Base-by-base conservation (phyloP, 2,113 vertebrate species). In the Pluvianellus socialis region DNA sequence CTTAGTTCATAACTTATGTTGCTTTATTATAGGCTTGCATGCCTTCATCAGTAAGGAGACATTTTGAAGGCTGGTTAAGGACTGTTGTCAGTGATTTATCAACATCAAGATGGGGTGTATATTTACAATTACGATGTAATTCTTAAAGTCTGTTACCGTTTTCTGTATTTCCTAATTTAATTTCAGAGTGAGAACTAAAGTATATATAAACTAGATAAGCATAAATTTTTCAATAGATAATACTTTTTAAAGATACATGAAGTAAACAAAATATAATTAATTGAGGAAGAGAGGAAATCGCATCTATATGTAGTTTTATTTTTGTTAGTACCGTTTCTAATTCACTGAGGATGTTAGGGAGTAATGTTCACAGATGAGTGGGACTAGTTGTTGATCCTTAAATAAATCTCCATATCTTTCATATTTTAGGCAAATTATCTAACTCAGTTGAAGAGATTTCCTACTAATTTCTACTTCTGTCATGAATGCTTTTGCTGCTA, bases 51-150 rank as follows among this genome's bases (percentile, higher is more conserved):
- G 66, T 86, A 59, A 42, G 56, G 76, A 85, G 62, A 96, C 30
- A 52, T 94, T 96, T 92, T 94, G 86, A 95, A 95, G 75, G 93
- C 70, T 96, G 68, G 61, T 96, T 97, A 71, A 93, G 90, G 88
- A 77, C 88, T 96, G 66, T 96, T 97, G 89, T 96, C 62, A 89
- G 73, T 96, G 95, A 96, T 97, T 96, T 95, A 83, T 79, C 85
- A 73, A 63, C 63, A 88, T 67, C 76, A 96, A 95, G 11, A 72
- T 88, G 89, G 84, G 85, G 76, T 85, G 74, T 92, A 76, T 94
- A 92, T 95, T 96, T 95, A 94, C 72, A 95, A 88, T 97, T 95
- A 88, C 53, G 68, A 47, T 81, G 75, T 96, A 96, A 92, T 97
- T 96, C 93, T 81, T 30, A 3, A 92, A 80, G 65, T 47, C 24